Conservation (phyloP, 2,113 vertebrate genomes). For the Oenanthe oenanthe region DNA sequence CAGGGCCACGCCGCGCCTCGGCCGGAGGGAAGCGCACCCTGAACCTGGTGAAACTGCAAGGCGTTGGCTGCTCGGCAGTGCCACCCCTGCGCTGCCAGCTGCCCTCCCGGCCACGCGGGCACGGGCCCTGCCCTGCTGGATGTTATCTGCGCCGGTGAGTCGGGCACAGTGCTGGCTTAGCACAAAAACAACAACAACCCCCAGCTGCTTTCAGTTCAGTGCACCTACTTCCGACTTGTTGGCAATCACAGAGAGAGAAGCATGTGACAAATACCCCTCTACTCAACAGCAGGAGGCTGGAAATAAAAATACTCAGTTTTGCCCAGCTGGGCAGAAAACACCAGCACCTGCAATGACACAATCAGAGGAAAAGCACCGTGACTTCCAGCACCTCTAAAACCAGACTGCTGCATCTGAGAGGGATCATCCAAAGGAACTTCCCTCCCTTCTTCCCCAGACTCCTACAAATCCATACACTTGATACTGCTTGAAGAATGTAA, state of each 20-base stretch:
- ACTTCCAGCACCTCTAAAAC: not conserved
- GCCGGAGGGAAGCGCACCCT: not conserved
- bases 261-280: not conserved
- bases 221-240: not conserved
- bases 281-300: not conserved
- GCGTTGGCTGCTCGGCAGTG: not conserved
- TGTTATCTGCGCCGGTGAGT: not conserved
- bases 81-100: not conserved
- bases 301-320: not conserved
- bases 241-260: not conserved
- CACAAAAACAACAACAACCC: slow-evolving; percentile 13
- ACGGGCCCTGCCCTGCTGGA: not conserved
- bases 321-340: not conserved
- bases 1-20: not conserved
- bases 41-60: not conserved
- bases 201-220: not conserved
- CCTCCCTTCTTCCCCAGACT: not conserved
- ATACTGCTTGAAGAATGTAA: not conserved
- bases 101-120: not conserved
- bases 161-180: not conserved
- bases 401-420: not conserved
- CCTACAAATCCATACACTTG: not conserved
- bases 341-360: not conserved
- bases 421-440: not conserved
- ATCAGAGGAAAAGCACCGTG: rapidly evolving